Evolutionary conservation across 2,113 vertebrate genomes (phyloP), one percentile per base, ranked within the genome.

Genomic region (Pimephales promelas): DNA sequence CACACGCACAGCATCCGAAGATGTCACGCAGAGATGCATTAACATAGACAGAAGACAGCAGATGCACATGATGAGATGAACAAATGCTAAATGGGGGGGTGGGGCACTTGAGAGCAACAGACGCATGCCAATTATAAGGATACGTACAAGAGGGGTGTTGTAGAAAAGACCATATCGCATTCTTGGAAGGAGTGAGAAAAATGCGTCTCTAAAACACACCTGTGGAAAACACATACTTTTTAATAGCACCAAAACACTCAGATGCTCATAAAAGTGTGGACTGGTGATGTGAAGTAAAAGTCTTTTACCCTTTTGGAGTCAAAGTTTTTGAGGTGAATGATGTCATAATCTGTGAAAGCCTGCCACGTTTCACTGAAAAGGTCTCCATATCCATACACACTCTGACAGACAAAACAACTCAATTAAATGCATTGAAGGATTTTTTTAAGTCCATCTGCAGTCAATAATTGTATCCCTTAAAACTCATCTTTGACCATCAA

Each of bases 121-220:
- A 88, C 88, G 90, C 90, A 91, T 88, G 90, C 36, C 22, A 57
- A 43, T 40, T 22, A 62, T 6, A 26, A 28, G 4, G 62, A 61
- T 71, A 91, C 97, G 95, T 93, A 99, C 98, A 90, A 99, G 87
- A 5, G 98, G 98, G 0, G 98, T 99, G 87, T 99, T 99, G 86
- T 99, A 99, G 90, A 98, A 99, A 59, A 99, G 92, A 28, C 98
- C 98, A 0, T 98, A 98, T 28, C 97, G 93, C 98, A 99, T 99
- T 59, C 98, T 95, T 1, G 98, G 98, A 54, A 98, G 94, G 47
- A 99, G 88, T 0, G 98, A 96, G 92, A 99, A 99, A 83, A 99
- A 85, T 0, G 92, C 96, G 78, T 99, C 96, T 87, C 92, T 97
- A 86, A 99, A 98, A 91, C 98, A 99, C 3, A 99, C 96, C 98